phyloP scores from a whole-genome alignment of 1,140 invertebrate genomes.

The Drosophila aff. region DNA sequence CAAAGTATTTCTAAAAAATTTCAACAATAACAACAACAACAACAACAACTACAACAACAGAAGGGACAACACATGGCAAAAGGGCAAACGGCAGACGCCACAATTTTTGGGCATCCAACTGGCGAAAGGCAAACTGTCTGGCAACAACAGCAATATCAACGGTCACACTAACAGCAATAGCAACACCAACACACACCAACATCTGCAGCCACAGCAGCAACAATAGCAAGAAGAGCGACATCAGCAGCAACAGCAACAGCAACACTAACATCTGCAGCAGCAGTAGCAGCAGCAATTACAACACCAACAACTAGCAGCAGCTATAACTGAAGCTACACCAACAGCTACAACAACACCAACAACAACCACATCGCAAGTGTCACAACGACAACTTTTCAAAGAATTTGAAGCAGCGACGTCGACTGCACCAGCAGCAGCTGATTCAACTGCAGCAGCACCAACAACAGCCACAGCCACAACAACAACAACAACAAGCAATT shows the following conservation, averaged over 20 bases:
- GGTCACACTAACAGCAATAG: slow-evolving; percentile 14
- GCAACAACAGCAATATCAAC: slow-evolving; percentile 37
- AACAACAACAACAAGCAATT: slow-evolving; percentile 46
- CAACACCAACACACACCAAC: slow-evolving; percentile 9
- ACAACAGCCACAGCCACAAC: slow-evolving; percentile 28
- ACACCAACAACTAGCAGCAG: neutral
- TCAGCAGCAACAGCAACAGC: neutral
- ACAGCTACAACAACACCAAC: neutral
- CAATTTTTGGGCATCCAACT: slow-evolving; percentile 73
- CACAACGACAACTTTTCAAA: slow-evolving; percentile 44
- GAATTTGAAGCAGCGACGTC: slow-evolving; percentile 45
- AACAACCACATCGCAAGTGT: slow-evolving; percentile 5
- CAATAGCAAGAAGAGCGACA: neutral
- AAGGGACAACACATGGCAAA: slow-evolving; percentile 26
- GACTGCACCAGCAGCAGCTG: slow-evolving; percentile 29
- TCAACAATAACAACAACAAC: slow-evolving; percentile 29
- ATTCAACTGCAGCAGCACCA: slow-evolving; percentile 58
- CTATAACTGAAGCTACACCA: slow-evolving; percentile 9
- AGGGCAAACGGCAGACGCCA: slow-evolving; percentile 61
- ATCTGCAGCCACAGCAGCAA: slow-evolving; percentile 9
- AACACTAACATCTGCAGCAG: neutral
- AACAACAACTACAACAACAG: slow-evolving; percentile 9
- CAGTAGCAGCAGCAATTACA: slow-evolving; percentile 1
- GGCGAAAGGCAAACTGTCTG: slow-evolving; percentile 56
- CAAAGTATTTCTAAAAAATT: slow-evolving; percentile 51